These are phyloP conservation scores for Podotricha telesiphe DNA, from an alignment of 2,888 invertebrate species.

Conservation along the genomic window DNA sequence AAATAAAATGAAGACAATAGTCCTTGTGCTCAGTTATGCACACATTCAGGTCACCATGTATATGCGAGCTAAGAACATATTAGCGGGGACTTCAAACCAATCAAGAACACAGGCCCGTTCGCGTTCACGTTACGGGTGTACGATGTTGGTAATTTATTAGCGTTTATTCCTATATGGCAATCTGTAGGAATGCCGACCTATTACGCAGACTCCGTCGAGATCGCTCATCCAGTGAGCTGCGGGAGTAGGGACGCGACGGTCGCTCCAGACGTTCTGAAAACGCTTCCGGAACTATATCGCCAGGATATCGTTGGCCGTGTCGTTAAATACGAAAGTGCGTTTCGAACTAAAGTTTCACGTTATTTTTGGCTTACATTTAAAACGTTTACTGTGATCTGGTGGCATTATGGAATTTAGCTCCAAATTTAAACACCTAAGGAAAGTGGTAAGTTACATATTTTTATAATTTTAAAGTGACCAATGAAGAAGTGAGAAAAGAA, in stretches of 20 bases:
- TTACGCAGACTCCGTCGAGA: slow-evolving; percentile 82
- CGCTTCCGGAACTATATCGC: slow-evolving; percentile 54
- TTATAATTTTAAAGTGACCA: background rate
- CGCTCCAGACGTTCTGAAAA: slow-evolving; percentile 56
- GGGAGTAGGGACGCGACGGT: slow-evolving; percentile 68
- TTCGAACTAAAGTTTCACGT: slow-evolving; percentile 57
- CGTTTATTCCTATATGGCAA: slow-evolving; percentile 82
- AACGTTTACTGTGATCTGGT: slow-evolving; percentile 54
- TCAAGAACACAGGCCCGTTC: slow-evolving; percentile 75
- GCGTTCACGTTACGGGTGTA: slow-evolving; percentile 75
- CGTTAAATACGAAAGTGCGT: slow-evolving; percentile 53
- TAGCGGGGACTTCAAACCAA: slow-evolving; percentile 81
- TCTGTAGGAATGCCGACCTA: slow-evolving; percentile 80
- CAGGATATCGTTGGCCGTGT: slow-evolving; percentile 54
- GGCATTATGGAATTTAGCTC: slow-evolving; percentile 64
- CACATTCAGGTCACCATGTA: slow-evolving; percentile 12
- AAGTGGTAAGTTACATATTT: slow-evolving; percentile 57
- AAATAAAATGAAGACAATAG: background rate
- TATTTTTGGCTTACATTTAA: slow-evolving; percentile 51
- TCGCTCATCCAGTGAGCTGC: slow-evolving; percentile 77
- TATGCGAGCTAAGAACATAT: slow-evolving; percentile 52
- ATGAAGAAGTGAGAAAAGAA: background rate
- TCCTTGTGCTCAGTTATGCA: background rate
- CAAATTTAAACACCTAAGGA: slow-evolving; percentile 52
- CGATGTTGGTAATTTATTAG: slow-evolving; percentile 82